A percentile compares a stretch with the other conserved stretches of the same genome.
These are phyloP conservation scores for Emydoidea blandingii DNA, from an alignment of 2,797 vertebrate species.

Conservation along the genomic window DNA sequence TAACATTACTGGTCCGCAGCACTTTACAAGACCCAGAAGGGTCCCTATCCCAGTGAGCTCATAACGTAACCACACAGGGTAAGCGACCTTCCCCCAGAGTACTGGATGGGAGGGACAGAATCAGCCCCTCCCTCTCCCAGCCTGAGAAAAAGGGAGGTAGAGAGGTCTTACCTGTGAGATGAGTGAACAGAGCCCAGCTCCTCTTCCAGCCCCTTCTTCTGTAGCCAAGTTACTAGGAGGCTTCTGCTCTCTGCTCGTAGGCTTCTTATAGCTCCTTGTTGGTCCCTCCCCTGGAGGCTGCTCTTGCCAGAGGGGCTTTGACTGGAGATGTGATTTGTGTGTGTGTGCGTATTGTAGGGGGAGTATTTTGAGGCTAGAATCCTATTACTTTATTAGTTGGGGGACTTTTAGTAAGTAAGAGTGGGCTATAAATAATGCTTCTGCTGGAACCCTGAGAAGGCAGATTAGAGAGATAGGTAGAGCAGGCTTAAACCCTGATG, in stretches of 20 bases:
- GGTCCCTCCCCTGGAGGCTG: slow-evolving; percentile 53
- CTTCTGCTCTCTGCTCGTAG: background rate
- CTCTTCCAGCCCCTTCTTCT: background rate
- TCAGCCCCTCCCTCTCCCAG: accelerated
- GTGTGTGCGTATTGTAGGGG: background rate
- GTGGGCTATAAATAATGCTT: slow-evolving; percentile 55
- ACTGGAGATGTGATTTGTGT: background rate
- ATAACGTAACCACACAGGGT: background rate
- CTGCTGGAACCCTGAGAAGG: slow-evolving; percentile 52
- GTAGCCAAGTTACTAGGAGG: background rate
- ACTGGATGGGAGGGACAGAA: accelerated
- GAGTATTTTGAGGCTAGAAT: slow-evolving; percentile 28
- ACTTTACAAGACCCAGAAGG: background rate
- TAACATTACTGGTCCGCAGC: background rate
- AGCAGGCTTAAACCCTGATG: slow-evolving; percentile 56
- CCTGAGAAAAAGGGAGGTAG: background rate
- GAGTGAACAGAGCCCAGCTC: background rate
- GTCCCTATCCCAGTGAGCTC: background rate
- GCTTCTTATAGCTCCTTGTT: slow-evolving; percentile 43
- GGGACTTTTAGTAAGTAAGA: slow-evolving; percentile 54
- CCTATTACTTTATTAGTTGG: slow-evolving; percentile 70
- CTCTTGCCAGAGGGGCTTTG: background rate
- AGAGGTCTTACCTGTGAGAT: slow-evolving; percentile 38
- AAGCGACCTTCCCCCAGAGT: background rate
- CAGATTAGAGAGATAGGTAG: slow-evolving; percentile 62